A percentile compares a stretch with the other conserved stretches of the same genome.
These are phyloP conservation scores for Drosophila takahashii DNA, from an alignment of 1,140 invertebrate species.

Conservation along the genomic window DNA sequence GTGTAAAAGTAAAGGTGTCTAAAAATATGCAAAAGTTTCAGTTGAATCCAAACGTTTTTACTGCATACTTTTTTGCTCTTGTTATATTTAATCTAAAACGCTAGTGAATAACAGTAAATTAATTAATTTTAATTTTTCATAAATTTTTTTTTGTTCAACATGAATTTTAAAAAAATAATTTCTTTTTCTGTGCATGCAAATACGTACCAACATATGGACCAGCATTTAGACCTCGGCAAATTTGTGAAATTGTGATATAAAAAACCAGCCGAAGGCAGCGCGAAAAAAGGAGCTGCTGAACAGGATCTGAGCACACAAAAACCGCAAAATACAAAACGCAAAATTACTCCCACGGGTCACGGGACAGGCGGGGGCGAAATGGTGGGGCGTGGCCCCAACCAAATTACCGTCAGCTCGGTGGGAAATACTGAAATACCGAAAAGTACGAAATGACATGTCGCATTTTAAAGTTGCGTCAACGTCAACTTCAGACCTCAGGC, in stretches of 20 bases:
- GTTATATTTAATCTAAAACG: too few species aligned
- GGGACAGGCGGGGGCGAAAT: constrained; percentile 32
- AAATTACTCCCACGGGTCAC: constrained; percentile 74
- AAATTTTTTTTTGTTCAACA: too few species aligned
- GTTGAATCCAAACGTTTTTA: too few species aligned
- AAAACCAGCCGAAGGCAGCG: constrained; percentile 48
- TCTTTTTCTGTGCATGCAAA: constrained; percentile 18
- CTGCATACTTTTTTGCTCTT: too few species aligned
- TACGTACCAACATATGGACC: not conserved
- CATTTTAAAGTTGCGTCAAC: constrained; percentile 70
- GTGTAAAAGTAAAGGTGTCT: too few species aligned
- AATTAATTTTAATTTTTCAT: too few species aligned
- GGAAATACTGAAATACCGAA: constrained; percentile 57
- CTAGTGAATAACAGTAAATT: too few species aligned
- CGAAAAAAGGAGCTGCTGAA: constrained; percentile 45
- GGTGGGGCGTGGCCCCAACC: constrained; percentile 27
- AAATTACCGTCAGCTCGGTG: constrained; percentile 19
- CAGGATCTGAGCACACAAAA: constrained; percentile 49
- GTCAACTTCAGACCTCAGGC: constrained; percentile 30
- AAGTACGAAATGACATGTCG: constrained; percentile 62
- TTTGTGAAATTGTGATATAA: constrained; percentile 65
- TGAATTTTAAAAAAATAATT: too few species aligned
- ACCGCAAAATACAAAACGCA: constrained; percentile 80
- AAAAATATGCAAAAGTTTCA: too few species aligned
- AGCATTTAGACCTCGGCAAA: constrained; percentile 44